Base-by-base conservation (phyloP, 2,797 vertebrate genomes). In the Catharus ustulatus region DNA sequence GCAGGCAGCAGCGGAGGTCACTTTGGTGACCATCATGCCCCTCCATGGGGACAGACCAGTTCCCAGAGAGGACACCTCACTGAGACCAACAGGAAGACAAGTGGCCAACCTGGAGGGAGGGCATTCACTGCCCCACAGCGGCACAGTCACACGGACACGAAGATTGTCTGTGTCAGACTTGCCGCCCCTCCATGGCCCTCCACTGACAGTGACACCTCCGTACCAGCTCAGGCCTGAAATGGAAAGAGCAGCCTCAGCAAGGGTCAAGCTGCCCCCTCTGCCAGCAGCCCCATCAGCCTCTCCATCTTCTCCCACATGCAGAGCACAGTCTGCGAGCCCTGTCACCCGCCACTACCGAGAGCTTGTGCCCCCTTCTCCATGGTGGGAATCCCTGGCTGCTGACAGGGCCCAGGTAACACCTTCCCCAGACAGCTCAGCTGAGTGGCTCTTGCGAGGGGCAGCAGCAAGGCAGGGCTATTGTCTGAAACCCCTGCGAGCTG, bases 291-390 rank as follows among this genome's bases (percentile, higher is more conserved):
- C 61, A 36, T 23, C 20, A 54, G 8, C 20, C 20, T 61, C 63
- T 61, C 34, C 7, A 12, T n/a, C 29, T 63, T 29, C 15, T 63
- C 34, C 7, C 12, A 29, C 42, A 40, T 6, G 12, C 20, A 76
- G 40, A 85, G 38, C 12, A 14, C 0, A 0, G 34, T 36, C 18
- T 0, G 0, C 1, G 2, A 17, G 64, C 13, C 20, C 21, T 0
- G 0, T 21, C 11, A 15, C 32, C 71, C 51, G 32, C 0, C 0
- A 9, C 36, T 20, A 38, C 45, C 3, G 2, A 58, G 26, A 27
- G 3, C 5, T 24, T 4, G 19, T 38, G 23, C 15, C n/a, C 13
- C 38, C 13, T 45, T 11, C 23, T 45, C 34, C 2, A 13, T 9
- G 30, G 59, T 40, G 59, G 20, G 24, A 34, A 40, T 40, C 18